These are phyloP conservation scores for Sebastolobus alascanus DNA, from an alignment of 2,797 vertebrate genomes.

Conservation along the genomic window DNA sequence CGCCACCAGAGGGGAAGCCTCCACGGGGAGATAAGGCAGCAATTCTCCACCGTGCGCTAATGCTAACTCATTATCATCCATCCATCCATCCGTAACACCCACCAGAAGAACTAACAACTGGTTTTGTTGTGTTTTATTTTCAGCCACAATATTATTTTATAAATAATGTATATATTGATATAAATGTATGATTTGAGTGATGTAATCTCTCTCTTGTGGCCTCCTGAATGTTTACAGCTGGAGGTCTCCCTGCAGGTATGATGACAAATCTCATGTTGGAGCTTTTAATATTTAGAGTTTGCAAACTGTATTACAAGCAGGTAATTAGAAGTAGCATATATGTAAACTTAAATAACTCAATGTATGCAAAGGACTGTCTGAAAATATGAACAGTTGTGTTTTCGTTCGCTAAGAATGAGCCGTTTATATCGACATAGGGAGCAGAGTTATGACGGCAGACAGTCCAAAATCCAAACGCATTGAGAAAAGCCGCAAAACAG, in stretches of 20 bases:
- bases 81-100: not conserved
- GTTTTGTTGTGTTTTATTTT: not conserved
- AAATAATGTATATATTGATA: not conserved
- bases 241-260: no score
- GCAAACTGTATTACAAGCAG: not conserved
- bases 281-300: not conserved
- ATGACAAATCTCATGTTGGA: not conserved
- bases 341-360: no score
- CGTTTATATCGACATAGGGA: no score
- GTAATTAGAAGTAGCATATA: not conserved
- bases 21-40: conserved; percentile 43
- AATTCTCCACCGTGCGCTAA: conserved; percentile 24
- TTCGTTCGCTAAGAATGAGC: no score
- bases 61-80: conserved; percentile 18
- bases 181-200: not conserved
- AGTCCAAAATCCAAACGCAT: no score
- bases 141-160: no score
- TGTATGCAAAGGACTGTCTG: no score
- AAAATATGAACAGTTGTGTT: no score
- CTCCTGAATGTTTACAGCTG: no score
- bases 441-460: no score
- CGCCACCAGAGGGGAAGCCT: conserved; percentile 48
- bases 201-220: no score
- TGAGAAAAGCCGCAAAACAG: no score
- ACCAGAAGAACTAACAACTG: not conserved